phyloP scores from a whole-genome alignment of 2,888 invertebrate genomes.

The Emmelina monodactyla region DNA sequence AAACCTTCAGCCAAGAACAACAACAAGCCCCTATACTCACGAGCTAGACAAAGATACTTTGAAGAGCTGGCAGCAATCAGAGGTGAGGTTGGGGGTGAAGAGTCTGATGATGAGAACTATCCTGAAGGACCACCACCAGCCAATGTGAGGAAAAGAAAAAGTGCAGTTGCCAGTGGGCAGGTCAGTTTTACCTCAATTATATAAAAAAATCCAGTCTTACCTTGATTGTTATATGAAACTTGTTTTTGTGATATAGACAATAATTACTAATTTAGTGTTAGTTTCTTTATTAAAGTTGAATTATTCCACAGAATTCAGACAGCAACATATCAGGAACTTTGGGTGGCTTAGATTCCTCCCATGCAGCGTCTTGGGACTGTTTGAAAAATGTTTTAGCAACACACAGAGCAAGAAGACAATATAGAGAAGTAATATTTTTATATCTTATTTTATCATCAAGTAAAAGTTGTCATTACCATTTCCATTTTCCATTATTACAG shows the following conservation, averaged over 20 bases:
- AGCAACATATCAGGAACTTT: slow-evolving; percentile 45
- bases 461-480: neutral
- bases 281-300: neutral
- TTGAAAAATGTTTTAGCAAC: slow-evolving; percentile 73
- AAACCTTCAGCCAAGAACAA: slow-evolving; percentile 42
- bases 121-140: slow-evolving; percentile 73
- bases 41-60: slow-evolving; percentile 65
- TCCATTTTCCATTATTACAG: slow-evolving; percentile 34
- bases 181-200: slow-evolving; percentile 17
- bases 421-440: slow-evolving; percentile 67
- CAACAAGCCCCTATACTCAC: slow-evolving; percentile 57
- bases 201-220: neutral
- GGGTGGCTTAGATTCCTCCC: slow-evolving; percentile 35
- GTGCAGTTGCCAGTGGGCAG: slow-evolving; percentile 45
- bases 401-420: slow-evolving; percentile 75
- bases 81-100: slow-evolving; percentile 74
- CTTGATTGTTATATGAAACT: neutral
- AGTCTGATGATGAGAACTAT: slow-evolving; percentile 82
- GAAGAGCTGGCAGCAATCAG: slow-evolving; percentile 74
- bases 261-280: too few relatives aligned
- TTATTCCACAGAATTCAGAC: slow-evolving; percentile 30
- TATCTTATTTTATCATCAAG: neutral
- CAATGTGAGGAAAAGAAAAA: slow-evolving; percentile 67
- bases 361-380: slow-evolving; percentile 65
- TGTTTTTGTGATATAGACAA: neutral